Evolutionary conservation across 2,113 vertebrate species (phyloP), one percentile per base, ranked within the genome.

Genomic region (Narcine bancroftii): DNA sequence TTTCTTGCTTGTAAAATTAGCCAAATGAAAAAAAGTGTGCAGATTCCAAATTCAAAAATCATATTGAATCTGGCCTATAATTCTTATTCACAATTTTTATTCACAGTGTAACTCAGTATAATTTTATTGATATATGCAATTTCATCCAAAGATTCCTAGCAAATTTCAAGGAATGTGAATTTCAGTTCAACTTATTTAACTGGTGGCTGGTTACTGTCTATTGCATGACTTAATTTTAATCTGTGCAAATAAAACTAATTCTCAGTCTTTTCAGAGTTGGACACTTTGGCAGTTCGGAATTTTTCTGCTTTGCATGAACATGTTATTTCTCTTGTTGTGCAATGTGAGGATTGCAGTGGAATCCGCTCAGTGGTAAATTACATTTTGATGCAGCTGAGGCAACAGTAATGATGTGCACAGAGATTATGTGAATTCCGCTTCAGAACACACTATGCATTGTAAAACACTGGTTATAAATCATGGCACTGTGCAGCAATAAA

Each of bases 361-460:
- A 87, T 56, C 81, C 21, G 36, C 72, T 60, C 33, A 87, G 53
- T 87, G 50, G 53, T 60, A 87, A 87, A 87, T 87, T 87, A 21
- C 17, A 63, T 60, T 87, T 63, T 56, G 33, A 87, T 63, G 17
- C 53, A 87, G 33, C 53, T 60, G 53, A 87, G 81, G 56, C 53
- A 60, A 36, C 81, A 63, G 53, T 87, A 87, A 87, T 36, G 53
- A 36, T 63, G 33, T 87, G 53, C 53, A 60, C 50, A 85, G 81
- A 56, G 81, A 87, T 87, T 75, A 21, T 50, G 45, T 60, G 53
- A 60, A 63, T 17, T 87, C 81, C 19, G n/a, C 81, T 87, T 63
- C 81, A 60, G 53, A 87, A 60, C 17, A 60, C n/a, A 60, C 53
- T n/a, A 87, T 24, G 81, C 81, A 87, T 87, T 87, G 33, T 87